These are phyloP conservation scores for Listronotus bonariensis DNA, from an alignment of 1,140 invertebrate genomes.

Conservation along the genomic window DNA sequence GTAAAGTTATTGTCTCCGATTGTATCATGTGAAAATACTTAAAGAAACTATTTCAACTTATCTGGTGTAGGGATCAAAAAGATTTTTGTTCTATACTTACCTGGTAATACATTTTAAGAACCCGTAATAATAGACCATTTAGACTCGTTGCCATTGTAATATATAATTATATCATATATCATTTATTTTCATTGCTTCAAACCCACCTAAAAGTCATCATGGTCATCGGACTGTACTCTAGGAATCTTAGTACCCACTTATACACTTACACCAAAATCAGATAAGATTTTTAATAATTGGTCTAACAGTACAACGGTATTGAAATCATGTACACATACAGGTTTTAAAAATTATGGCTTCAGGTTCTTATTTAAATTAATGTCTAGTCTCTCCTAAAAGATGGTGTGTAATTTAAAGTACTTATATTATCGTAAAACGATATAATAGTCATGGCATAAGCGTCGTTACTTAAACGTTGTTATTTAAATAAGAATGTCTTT, in stretches of 20 bases:
- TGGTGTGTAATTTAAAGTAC: slow-evolving; percentile 25
- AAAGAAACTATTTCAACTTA: slow-evolving; percentile 7
- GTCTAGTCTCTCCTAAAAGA: slow-evolving; percentile 14
- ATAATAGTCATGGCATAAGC: slow-evolving; percentile 9
- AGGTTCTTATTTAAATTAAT: slow-evolving; percentile 41
- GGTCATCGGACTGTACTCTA: slow-evolving; percentile 27
- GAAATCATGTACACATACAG: slow-evolving; percentile 41
- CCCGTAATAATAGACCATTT: slow-evolving; percentile 27
- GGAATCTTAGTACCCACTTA: slow-evolving; percentile 34
- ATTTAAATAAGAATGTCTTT: too few relatives aligned
- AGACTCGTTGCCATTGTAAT: slow-evolving; percentile 25
- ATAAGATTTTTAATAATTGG: slow-evolving; percentile 44
- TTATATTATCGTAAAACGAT: slow-evolving; percentile 13
- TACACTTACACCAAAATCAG: slow-evolving; percentile 38
- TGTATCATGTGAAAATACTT: neutral
- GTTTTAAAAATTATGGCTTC: slow-evolving; percentile 41
- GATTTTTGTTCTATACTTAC: slow-evolving; percentile 10
- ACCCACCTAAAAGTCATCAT: slow-evolving; percentile 30
- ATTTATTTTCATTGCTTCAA: slow-evolving; percentile 32
- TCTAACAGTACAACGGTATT: slow-evolving; percentile 41
- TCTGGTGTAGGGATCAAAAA: slow-evolving; percentile 4
- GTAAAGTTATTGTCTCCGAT: neutral
- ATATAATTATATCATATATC: slow-evolving; percentile 31
- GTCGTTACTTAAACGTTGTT: neutral
- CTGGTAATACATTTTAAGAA: slow-evolving; percentile 26